A percentile compares a stretch with the other conserved stretches of the same genome.
These are phyloP conservation scores for Smittia sp. DNA, from an alignment of 2,888 invertebrate genomes.

Conservation along the genomic window DNA sequence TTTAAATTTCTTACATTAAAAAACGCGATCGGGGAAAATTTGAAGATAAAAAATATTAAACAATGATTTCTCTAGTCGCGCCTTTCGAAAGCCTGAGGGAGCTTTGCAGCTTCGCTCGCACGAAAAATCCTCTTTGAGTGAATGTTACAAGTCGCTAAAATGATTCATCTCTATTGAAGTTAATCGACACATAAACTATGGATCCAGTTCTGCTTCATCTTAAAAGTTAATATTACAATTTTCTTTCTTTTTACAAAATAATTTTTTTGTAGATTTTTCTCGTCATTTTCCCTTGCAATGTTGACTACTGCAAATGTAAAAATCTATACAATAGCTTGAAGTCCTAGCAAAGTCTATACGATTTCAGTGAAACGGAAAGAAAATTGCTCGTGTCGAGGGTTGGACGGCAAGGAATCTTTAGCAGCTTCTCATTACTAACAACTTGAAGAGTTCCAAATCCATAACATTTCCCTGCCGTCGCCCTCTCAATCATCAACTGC, in stretches of 20 bases:
- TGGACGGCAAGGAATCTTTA: too few relatives aligned
- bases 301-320: constrained; percentile 3
- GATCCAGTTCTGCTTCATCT: constrained; percentile 1
- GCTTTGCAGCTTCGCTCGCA: too few relatives aligned
- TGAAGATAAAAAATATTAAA: not conserved
- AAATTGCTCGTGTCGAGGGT: too few relatives aligned
- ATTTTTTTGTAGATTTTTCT: constrained; percentile 27
- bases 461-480: too few relatives aligned
- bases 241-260: constrained; percentile 15
- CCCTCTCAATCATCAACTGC: too few relatives aligned
- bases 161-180: constrained; percentile 13
- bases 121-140: not conserved
- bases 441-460: too few relatives aligned
- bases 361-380: too few relatives aligned
- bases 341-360: not conserved
- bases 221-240: constrained; percentile 24
- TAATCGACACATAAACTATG: constrained; percentile 10
- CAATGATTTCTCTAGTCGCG: not conserved
- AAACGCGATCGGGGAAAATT: constrained; percentile 1
- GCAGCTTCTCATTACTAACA: too few relatives aligned
- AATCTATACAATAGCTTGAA: constrained; percentile 6
- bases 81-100: not conserved
- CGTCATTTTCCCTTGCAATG: constrained; percentile 10
- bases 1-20: constrained; percentile 21
- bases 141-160: not conserved